Evolutionary conservation across 2,888 invertebrate species (phyloP).

Genomic region (Atethmia centrago): DNA sequence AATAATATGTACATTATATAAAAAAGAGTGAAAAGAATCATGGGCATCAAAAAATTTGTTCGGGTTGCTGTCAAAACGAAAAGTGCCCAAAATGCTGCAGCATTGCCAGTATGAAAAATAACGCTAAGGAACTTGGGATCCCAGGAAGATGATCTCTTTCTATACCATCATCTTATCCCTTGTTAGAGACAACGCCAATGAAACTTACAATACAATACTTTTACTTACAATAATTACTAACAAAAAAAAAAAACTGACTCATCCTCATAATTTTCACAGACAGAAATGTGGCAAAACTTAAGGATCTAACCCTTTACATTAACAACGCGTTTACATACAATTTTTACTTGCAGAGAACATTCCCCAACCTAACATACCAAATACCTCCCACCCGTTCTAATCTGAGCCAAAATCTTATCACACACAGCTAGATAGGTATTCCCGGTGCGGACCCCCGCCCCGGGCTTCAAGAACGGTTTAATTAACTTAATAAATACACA

Average conservation of each 20-base stretch:
- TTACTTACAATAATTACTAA: too few species aligned
- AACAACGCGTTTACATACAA: background rate
- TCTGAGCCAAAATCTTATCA: conserved; percentile 63
- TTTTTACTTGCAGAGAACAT: conserved; percentile 8
- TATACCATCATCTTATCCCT: background rate
- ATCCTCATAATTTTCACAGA: background rate
- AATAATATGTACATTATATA: too few species aligned
- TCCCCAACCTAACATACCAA: conserved; percentile 24
- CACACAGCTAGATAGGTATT: conserved; percentile 50
- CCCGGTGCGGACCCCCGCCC: conserved; percentile 65
- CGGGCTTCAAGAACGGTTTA: conserved; percentile 85
- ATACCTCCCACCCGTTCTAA: conserved; percentile 49
- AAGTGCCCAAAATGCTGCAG: too few species aligned
- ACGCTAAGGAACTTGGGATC: background rate
- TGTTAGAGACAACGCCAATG: too few species aligned
- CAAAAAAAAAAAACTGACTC: background rate
- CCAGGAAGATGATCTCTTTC: background rate
- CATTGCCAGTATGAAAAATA: too few species aligned
- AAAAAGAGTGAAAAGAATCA: too few species aligned
- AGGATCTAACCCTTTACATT: background rate
- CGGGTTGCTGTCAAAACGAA: too few species aligned
- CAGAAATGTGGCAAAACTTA: background rate
- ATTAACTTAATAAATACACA: conserved; percentile 90
- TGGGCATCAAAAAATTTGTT: too few species aligned
- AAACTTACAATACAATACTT: too few species aligned